A percentile compares a stretch with the other conserved stretches of the same genome.
phyloP scores from a whole-genome alignment of 2,797 vertebrate genomes.

The Echiichthys vipera region DNA sequence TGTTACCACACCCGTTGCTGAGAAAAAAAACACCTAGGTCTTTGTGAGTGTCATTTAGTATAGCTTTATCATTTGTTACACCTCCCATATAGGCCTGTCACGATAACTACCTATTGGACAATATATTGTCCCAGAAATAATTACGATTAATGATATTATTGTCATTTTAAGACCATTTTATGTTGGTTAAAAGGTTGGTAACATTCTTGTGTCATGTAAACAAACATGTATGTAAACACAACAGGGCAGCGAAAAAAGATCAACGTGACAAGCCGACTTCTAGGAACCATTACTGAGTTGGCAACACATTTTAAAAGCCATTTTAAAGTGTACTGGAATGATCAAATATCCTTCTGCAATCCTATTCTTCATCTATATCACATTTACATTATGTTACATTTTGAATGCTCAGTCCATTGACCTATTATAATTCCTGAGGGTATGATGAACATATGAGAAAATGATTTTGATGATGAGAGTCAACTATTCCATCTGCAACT shows the following conservation, averaged over 20 bases:
- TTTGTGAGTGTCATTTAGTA: conserved; percentile 6
- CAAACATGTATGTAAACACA: too few species aligned
- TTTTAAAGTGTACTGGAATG: not conserved
- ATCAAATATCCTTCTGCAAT: not conserved
- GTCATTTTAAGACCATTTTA: too few species aligned
- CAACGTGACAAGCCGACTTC: too few species aligned
- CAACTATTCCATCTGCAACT: conserved; percentile 26
- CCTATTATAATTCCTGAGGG: not conserved
- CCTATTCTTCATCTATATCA: not conserved
- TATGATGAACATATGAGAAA: too few species aligned
- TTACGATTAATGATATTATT: too few species aligned
- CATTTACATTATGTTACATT: too few species aligned
- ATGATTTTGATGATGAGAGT: not conserved
- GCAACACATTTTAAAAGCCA: not conserved
- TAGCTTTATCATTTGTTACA: conserved; percentile 12
- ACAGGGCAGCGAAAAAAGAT: too few species aligned
- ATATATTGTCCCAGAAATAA: too few species aligned
- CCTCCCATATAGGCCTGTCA: not conserved
- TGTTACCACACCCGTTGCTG: conserved; percentile 63
- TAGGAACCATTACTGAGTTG: not conserved
- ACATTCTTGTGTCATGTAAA: too few species aligned
- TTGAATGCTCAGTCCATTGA: not conserved
- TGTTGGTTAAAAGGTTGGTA: too few species aligned
- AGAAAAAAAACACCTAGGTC: conserved; percentile 46
- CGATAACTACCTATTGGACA: too few species aligned